Base-by-base conservation (phyloP, 2,888 invertebrate genomes). In the Hypercompe scribonia region DNA sequence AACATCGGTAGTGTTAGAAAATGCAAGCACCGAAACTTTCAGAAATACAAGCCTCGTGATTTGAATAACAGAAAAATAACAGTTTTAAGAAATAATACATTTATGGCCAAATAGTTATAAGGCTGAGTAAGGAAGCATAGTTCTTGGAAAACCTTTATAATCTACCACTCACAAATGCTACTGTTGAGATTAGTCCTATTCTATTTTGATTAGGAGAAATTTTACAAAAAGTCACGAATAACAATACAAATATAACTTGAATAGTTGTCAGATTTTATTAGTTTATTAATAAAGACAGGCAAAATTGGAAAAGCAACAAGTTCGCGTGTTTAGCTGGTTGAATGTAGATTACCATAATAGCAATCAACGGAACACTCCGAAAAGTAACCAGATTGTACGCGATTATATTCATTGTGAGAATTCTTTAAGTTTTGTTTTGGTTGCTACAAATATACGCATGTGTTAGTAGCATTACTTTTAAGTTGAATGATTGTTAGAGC, bases 291-390 rank as follows among this genome's bases (percentile, higher is more conserved):
- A 81, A 80, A 81, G 77, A 84, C 78, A 77, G 68, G 73, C 68
- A 75, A 84, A 85, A 82, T 79, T 83, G 72, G 81, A 79, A 78
- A 84, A 89, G 92, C 95, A 95, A 95, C 95, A 95, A 92, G 95
- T 95, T 95, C 68, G 95, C 95, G 94, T 95, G 95, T 77, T 70
- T 42, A 50, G 73, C 75, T 80, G 42, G 70, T 71, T 74, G 75
- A 78, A 71, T 81, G 75, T 81, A 89, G 89, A 93, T 93, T 92
- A 94, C 86, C 91, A 91, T 93, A 92, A 91, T 89, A 83, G 85
- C 79, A 87, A 88, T 86, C 89, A 87, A 89, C 88, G 82, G 90
- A 93, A 92, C 90, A 87, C 80, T 87, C 81, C 72, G 73, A 86
- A 85, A 86, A 82, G 82, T 84, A 87, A 85, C 81, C 80, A 81